Conservation (phyloP, 2,113 vertebrate genomes). For the Semicossyphus pulcher region DNA sequence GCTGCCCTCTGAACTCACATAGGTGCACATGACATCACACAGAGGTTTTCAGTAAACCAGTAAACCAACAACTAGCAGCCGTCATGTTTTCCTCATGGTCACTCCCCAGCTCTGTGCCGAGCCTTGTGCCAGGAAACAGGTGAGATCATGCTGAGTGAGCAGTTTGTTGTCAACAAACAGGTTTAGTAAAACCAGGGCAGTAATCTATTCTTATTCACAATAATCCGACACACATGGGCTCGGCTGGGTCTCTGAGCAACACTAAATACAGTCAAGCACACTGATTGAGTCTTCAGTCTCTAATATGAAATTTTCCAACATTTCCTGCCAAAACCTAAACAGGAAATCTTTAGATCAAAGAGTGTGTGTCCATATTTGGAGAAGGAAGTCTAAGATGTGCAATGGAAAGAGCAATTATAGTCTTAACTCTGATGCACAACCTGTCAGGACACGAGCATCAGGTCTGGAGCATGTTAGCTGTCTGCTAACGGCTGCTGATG, state of each 20-base stretch:
- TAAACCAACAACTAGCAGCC: too few relatives aligned
- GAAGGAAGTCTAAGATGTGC: neutral
- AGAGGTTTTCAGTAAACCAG: too few relatives aligned
- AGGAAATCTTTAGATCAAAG: conserved; percentile 42
- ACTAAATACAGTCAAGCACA: conserved; percentile 30
- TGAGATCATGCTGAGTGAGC: conserved; percentile 10
- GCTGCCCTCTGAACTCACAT: neutral
- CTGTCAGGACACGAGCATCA: conserved; percentile 10
- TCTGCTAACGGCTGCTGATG: neutral
- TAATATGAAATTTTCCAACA: conserved; percentile 24
- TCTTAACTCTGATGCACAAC: conserved; percentile 12
- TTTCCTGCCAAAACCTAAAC: conserved; percentile 39
- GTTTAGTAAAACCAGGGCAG: conserved; percentile 39
- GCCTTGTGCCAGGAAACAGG: conserved; percentile 9
- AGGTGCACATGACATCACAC: neutral
- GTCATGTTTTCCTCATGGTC: neutral
- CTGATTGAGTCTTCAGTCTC: conserved; percentile 30
- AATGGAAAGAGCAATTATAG: conserved; percentile 34
- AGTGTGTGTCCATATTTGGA: neutral
- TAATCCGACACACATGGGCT: conserved; percentile 42
- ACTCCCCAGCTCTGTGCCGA: neutral
- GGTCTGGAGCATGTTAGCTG: conserved; percentile 1
- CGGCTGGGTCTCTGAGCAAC: conserved; percentile 1
- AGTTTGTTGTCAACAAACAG: conserved; percentile 32
- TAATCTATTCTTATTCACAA: conserved; percentile 29